A percentile compares a stretch with the other conserved stretches of the same genome.
Conservation (phyloP, 1,140 invertebrate genomes). For the Eulimnadia texana region DNA sequence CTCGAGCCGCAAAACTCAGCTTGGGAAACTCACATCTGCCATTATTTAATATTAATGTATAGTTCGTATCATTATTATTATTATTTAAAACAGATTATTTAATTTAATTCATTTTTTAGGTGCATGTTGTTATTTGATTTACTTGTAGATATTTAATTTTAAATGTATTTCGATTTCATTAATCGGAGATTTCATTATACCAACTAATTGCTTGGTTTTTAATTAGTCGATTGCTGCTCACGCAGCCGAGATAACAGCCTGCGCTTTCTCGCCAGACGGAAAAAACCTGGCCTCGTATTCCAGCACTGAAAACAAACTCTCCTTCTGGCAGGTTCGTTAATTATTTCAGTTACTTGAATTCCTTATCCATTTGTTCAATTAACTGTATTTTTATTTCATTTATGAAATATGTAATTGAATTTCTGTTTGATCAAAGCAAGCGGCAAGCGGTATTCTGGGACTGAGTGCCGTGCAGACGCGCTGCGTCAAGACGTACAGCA, state of each 20-base stretch:
- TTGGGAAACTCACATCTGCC: too few relatives aligned
- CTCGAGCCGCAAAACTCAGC: too few relatives aligned
- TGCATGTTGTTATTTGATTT: too few relatives aligned
- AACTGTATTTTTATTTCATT: not conserved
- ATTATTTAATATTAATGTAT: too few relatives aligned
- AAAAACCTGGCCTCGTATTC: slow-evolving; percentile 94
- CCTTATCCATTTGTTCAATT: slow-evolving; percentile 33
- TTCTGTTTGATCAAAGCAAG: slow-evolving; percentile 29
- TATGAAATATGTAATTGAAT: not conserved
- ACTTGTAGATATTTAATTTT: too few relatives aligned
- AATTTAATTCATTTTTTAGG: not conserved
- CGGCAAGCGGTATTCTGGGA: slow-evolving; percentile 71
- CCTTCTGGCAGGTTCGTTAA: slow-evolving; percentile 99
- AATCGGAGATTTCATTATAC: too few relatives aligned
- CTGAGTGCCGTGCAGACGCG: slow-evolving; percentile 77
- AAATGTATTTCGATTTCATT: not conserved
- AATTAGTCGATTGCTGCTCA: slow-evolving; percentile 73
- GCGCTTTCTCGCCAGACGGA: slow-evolving; percentile 91
- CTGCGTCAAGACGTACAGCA: slow-evolving; percentile 85
- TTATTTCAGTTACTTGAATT: too few relatives aligned
- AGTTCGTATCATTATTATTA: too few relatives aligned
- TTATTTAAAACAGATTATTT: too few relatives aligned
- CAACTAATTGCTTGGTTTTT: too few relatives aligned
- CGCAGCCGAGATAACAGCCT: slow-evolving; percentile 65
- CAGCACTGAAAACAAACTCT: slow-evolving; percentile 84